phyloP scores from a whole-genome alignment of 2,113 vertebrate species.

The Melanerpes formicivorus region DNA sequence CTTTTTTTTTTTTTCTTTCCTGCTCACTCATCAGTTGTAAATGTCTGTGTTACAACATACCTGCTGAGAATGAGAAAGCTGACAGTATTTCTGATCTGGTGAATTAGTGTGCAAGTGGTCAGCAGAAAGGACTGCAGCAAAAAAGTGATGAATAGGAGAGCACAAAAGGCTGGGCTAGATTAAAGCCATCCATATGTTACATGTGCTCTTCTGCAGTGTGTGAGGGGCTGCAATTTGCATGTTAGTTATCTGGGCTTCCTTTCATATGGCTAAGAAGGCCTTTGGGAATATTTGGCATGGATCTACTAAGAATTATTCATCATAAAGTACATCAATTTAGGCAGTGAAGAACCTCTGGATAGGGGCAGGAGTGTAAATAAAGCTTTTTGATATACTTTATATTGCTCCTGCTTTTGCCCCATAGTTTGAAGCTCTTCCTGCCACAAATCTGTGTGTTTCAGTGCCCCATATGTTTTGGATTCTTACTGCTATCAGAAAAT shows the following conservation, averaged over 20 bases:
- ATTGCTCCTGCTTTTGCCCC: neutral
- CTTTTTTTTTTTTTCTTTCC: neutral
- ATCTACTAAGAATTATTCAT: neutral
- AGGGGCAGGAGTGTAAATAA: neutral
- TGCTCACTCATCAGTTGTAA: neutral
- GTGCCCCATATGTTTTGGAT: accelerated
- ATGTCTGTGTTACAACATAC: neutral
- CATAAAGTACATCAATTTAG: neutral
- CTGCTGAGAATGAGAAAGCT: neutral
- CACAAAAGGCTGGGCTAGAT: neutral
- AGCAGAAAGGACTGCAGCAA: neutral
- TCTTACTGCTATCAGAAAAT: neutral
- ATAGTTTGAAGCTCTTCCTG: neutral
- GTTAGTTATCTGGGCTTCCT: neutral
- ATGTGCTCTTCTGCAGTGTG: neutral
- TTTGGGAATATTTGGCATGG: neutral
- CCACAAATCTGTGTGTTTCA: neutral
- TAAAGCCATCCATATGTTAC: neutral
- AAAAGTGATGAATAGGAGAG: neutral
- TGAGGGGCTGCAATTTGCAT: neutral
- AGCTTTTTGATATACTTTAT: neutral
- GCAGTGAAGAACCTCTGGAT: neutral
- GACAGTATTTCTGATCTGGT: neutral
- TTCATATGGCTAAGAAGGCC: neutral
- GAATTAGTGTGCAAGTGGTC: neutral